Base-by-base conservation (phyloP, 2,888 invertebrate genomes). In the Acanthopleura granulata region DNA sequence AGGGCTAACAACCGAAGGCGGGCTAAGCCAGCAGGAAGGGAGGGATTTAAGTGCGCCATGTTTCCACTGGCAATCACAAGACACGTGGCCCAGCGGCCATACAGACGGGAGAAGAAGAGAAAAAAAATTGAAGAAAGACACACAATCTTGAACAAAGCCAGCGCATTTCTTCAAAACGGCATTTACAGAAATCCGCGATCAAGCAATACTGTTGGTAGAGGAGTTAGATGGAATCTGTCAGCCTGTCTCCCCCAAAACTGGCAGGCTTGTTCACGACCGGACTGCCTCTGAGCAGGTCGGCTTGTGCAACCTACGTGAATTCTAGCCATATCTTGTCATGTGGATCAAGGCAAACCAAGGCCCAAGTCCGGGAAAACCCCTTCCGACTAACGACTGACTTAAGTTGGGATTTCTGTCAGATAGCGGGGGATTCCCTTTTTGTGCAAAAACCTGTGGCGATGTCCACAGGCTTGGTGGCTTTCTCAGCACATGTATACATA, bases 151-250 rank as follows among this genome's bases (percentile, higher is more conserved):
- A 66, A 66, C 66, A 66, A 66, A 66, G 66, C 66, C 29, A 27
- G 66, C 66, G 29, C 66, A 66, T 66, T 66, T 66, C 66, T 27
- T 66, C 25, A 22, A 66, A 66, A 66, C 66, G 66, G 66, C 29
- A 66, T 66, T 66, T 27, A 66, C 66, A 27, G 29, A 6, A 16
- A 66, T 66, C 66, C 29, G 25, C 29, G 66, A 66, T 66, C 66
- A 66, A 66, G 66, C 66, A 66, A 27, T 16, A 66, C 22, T 66
- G 66, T 66, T 66, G 29, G 22, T 22, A 12, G 15, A 16, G 27
- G 66, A 27, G 18, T 66, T 66, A 66, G 27, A 27, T 27, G 22
- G 25, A 66, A 66, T 66, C 66, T 25, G 18, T 25, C 22, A 66
- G 66, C 15, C 22, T 66, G 16, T 18, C 29, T 25, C 66, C 22